Conservation (phyloP, 2,113 vertebrate genomes). For the Gracilinanus agilis region DNA sequence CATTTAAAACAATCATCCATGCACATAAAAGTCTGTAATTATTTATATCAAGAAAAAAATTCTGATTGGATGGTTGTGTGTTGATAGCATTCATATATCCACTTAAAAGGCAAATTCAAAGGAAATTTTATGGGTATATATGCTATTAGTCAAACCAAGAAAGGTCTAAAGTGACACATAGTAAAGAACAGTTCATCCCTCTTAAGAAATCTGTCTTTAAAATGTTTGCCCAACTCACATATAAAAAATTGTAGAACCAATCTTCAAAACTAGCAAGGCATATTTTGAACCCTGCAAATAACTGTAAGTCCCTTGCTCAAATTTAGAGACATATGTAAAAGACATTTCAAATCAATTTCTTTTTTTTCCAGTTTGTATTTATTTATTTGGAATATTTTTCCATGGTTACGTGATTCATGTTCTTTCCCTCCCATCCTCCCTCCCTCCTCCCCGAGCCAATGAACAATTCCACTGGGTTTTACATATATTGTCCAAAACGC, state of each 20-base stretch:
- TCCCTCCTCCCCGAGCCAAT: no score
- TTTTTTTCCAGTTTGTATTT: neutral
- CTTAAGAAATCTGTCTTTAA: conserved; percentile 11
- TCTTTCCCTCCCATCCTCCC: no score
- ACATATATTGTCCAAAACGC: neutral
- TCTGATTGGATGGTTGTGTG: conserved; percentile 36
- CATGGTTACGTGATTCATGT: neutral
- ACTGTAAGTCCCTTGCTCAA: neutral
- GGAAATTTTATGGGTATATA: neutral
- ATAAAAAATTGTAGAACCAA: neutral
- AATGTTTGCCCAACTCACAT: conserved; percentile 5
- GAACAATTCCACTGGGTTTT: neutral
- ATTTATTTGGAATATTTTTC: neutral
- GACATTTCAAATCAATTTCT: conserved; percentile 5
- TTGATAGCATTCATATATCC: conserved; percentile 48
- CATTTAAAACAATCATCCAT: conserved; percentile 46
- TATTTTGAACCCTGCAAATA: neutral
- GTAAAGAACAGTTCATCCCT: neutral
- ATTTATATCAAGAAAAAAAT: conserved; percentile 51
- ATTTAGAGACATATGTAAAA: neutral
- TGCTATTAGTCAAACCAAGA: neutral
- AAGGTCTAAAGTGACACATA: neutral
- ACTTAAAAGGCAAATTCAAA: conserved; percentile 71
- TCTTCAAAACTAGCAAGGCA: neutral
- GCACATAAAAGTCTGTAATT: conserved; percentile 55